These are phyloP conservation scores for Drosophila parvula DNA, from an alignment of 1,140 invertebrate genomes.

Conservation along the genomic window DNA sequence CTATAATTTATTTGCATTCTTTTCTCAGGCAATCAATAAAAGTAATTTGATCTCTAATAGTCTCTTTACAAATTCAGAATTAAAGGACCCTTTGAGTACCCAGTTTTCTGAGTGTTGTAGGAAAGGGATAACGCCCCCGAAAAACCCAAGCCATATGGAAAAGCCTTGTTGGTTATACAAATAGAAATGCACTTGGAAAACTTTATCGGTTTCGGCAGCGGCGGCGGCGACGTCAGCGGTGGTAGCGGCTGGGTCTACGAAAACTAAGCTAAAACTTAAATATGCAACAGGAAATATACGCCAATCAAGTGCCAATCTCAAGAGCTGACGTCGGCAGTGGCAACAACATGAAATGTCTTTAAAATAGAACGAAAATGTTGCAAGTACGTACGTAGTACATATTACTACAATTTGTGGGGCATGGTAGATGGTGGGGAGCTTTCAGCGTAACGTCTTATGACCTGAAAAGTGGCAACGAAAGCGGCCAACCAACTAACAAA, in stretches of 20 bases:
- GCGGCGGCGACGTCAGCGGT: slow-evolving; percentile 1
- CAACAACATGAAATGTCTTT: slow-evolving; percentile 76
- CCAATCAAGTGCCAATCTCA: slow-evolving; percentile 81
- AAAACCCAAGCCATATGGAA: slow-evolving; percentile 23
- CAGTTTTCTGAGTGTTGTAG: not conserved
- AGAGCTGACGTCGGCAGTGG: slow-evolving; percentile 65
- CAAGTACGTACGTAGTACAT: not conserved
- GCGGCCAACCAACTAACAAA: slow-evolving; percentile 59
- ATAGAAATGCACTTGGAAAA: slow-evolving; percentile 74
- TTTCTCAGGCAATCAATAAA: not conserved
- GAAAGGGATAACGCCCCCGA: not conserved
- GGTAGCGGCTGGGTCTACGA: slow-evolving; percentile 3
- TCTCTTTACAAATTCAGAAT: not conserved
- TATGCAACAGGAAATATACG: slow-evolving; percentile 83
- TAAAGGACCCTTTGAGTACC: not conserved
- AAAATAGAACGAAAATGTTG: slow-evolving; percentile 80
- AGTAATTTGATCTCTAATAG: not conserved
- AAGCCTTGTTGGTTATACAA: slow-evolving; percentile 66
- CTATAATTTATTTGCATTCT: not conserved
- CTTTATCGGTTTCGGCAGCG: slow-evolving; percentile 45
- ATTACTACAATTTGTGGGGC: slow-evolving; percentile 10
- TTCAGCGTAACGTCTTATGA: slow-evolving; percentile 76
- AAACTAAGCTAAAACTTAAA: slow-evolving; percentile 71
- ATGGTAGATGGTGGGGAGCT: slow-evolving; percentile 9
- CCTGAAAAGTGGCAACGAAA: slow-evolving; percentile 69